Conservation (phyloP, 1,140 invertebrate genomes). For the Hyposmocoma kahamanoa region DNA sequence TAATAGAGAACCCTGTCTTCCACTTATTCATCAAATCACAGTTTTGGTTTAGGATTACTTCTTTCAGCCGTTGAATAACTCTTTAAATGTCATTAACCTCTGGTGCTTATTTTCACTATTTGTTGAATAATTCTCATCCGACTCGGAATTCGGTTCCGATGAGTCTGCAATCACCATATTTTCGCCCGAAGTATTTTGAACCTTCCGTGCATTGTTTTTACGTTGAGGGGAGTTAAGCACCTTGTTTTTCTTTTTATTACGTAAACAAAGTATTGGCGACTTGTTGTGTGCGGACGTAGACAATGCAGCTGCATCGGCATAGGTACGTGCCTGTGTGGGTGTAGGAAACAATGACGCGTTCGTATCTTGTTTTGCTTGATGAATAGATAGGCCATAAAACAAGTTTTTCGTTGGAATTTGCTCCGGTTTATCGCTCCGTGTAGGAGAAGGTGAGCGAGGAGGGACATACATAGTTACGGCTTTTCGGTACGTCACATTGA, state of each 20-base stretch:
- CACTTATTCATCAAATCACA: background rate
- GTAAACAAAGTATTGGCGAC: background rate
- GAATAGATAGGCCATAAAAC: background rate
- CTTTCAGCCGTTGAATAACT: background rate
- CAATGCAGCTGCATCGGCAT: background rate
- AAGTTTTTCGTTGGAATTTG: background rate
- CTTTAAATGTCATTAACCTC: background rate
- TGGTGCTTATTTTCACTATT: background rate
- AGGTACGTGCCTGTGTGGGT: background rate
- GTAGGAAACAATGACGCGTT: background rate
- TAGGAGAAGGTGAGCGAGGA: background rate
- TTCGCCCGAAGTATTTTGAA: background rate
- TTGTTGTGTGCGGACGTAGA: background rate
- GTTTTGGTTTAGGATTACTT: background rate
- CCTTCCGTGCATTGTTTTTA: background rate
- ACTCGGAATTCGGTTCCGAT: background rate
- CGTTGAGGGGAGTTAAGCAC: background rate
- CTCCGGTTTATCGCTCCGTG: background rate
- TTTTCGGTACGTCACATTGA: conserved; percentile 3
- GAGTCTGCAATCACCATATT: background rate
- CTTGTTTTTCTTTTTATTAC: no score
- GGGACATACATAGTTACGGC: background rate
- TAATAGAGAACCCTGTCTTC: background rate
- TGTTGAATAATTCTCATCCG: background rate
- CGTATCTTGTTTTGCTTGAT: background rate